Evolutionary conservation across 2,113 vertebrate species (phyloP).

Genomic region (Corvus cornix): DNA sequence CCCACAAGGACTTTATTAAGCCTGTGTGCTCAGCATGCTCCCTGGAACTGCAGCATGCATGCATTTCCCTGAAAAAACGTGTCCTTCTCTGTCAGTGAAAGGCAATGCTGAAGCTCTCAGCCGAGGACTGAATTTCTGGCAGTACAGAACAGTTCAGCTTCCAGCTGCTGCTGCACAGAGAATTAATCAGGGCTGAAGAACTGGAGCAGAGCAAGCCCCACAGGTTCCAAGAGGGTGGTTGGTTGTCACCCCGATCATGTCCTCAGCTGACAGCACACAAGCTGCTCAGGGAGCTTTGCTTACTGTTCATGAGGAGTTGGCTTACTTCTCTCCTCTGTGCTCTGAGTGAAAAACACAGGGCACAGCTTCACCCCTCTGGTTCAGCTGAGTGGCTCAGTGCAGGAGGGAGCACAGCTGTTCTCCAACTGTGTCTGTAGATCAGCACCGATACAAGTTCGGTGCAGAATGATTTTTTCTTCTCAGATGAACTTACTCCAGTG

Average conservation of each 20-base stretch:
- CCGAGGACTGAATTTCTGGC: background rate
- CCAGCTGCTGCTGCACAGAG: constrained; percentile 4
- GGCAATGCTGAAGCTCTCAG: background rate
- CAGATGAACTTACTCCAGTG: background rate
- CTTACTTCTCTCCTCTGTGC: background rate
- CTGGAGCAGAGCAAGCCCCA: background rate
- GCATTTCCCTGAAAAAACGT: background rate
- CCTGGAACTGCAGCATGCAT: background rate
- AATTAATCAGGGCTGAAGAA: constrained; percentile 14
- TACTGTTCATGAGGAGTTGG: background rate
- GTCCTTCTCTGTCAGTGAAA: background rate
- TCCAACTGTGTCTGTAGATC: fast-evolving
- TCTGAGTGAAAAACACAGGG: background rate
- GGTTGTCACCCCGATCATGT: background rate
- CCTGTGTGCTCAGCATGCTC: constrained; percentile 1
- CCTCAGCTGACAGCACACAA: background rate
- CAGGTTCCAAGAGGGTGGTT: background rate
- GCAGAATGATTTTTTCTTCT: background rate
- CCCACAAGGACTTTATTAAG: constrained; percentile 9
- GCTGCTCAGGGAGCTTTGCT: background rate
- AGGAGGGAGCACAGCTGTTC: background rate
- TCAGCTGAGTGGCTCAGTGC: background rate
- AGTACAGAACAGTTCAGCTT: background rate
- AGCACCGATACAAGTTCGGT: background rate
- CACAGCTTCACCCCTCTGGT: background rate